A percentile compares a stretch with the other conserved stretches of the same genome.
These are phyloP conservation scores for Chiloscyllium punctatum DNA, from an alignment of 2,797 vertebrate genomes.

Conservation along the genomic window DNA sequence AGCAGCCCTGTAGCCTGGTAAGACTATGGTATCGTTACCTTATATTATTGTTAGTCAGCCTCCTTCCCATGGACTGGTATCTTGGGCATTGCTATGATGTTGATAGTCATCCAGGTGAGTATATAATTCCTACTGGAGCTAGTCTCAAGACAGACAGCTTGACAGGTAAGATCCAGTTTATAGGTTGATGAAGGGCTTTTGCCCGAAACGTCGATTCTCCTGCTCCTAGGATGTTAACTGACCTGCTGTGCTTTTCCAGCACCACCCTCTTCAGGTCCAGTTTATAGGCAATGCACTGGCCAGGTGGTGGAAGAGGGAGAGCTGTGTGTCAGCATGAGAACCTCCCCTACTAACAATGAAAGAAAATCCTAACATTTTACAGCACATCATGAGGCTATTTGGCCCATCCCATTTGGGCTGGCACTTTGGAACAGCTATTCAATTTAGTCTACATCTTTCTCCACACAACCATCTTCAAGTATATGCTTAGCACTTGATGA, in stretches of 20 bases:
- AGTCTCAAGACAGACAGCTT: not conserved
- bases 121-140: not conserved
- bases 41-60: not conserved
- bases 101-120: not conserved
- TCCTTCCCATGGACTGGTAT: not conserved
- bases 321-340: not conserved
- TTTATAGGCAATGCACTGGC: not conserved
- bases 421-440: not conserved
- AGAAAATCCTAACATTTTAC: not conserved
- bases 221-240: no score
- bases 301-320: rapidly evolving
- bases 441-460: not conserved
- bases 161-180: no score
- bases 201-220: no score
- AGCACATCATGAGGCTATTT: not conserved
- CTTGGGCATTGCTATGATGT: not conserved
- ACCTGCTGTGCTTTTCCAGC: no score
- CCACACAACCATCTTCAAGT: not conserved
- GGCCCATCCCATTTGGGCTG: no score
- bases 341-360: not conserved
- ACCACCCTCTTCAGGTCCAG: not conserved
- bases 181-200: no score
- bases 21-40: no score
- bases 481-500: not conserved
- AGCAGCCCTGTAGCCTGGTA: no score